phyloP scores from a whole-genome alignment of 2,113 vertebrate species.

The Chionomys nivalis region DNA sequence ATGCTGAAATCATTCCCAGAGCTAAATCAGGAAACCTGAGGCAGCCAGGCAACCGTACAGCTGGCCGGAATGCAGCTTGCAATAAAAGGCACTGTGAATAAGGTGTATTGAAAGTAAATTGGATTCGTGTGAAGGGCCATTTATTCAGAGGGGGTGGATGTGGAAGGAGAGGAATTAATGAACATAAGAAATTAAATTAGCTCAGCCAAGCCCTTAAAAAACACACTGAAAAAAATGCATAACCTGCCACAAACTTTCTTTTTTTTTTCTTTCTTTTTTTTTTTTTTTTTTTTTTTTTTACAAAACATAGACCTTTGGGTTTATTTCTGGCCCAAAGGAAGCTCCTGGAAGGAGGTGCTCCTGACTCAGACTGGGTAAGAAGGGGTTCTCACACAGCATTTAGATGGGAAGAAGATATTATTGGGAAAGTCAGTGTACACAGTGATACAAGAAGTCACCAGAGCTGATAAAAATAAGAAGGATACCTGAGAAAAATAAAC shows the following conservation, averaged over 20 bases:
- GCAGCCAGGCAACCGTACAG: conserved; percentile 87
- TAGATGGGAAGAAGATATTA: conserved; percentile 15
- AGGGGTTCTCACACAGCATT: conserved; percentile 49
- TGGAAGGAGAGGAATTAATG: conserved; percentile 84
- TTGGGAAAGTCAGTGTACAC: conserved; percentile 56
- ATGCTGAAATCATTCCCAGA: conserved; percentile 90
- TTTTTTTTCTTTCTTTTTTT: conserved; percentile 66
- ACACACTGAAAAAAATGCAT: conserved; percentile 84
- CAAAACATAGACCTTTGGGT: conserved; percentile 76
- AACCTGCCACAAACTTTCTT: conserved; percentile 83
- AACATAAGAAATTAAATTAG: conserved; percentile 88
- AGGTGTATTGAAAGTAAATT: conserved; percentile 91
- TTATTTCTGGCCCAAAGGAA: conserved; percentile 63
- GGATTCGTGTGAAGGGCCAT: conserved; percentile 87
- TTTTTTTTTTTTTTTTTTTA: conserved; percentile 59
- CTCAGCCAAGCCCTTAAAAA: conserved; percentile 84
- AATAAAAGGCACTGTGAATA: conserved; percentile 90
- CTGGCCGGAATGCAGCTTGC: conserved; percentile 86
- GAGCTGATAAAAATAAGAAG: conserved; percentile 72
- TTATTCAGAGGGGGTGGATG: conserved; percentile 84
- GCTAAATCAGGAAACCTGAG: conserved; percentile 88
- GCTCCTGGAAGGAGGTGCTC: conserved; percentile 35
- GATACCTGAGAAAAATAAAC: conserved; percentile 77
- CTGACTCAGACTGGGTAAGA: neutral
- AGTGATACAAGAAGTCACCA: conserved; percentile 67